These are phyloP conservation scores for Trachymyrmex septentrionalis DNA, from an alignment of 1,140 invertebrate genomes.

Conservation along the genomic window DNA sequence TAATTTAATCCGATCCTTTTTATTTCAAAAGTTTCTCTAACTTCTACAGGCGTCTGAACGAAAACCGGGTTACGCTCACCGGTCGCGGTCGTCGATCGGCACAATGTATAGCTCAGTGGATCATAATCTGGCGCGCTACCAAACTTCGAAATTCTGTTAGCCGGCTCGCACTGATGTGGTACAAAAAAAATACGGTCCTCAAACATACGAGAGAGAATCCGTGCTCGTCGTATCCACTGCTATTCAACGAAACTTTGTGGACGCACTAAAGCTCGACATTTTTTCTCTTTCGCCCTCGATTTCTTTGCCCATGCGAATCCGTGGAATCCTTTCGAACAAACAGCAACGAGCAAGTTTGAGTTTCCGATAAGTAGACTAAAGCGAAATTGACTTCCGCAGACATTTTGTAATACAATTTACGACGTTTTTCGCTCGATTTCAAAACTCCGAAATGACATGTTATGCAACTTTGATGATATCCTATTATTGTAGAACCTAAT, in stretches of 20 bases:
- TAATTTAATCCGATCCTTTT: conserved; percentile 54
- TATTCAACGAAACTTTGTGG: conserved; percentile 66
- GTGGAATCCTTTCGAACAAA: conserved; percentile 17
- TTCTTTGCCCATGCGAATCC: conserved; percentile 32
- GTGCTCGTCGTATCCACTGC: conserved; percentile 40
- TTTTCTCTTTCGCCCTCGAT: conserved; percentile 6
- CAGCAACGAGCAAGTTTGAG: conserved; percentile 39
- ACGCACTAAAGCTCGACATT: not conserved
- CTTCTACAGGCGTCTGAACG: conserved; percentile 49
- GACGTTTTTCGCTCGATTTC: not conserved
- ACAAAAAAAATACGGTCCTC: conserved; percentile 75
- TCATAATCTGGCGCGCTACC: conserved; percentile 79
- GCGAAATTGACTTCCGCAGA: conserved; percentile 17
- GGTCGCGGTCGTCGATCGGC: conserved; percentile 60
- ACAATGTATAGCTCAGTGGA: conserved; percentile 73
- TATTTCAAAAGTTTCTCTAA: conserved; percentile 69
- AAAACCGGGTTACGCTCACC: conserved; percentile 66
- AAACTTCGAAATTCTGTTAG: conserved; percentile 78
- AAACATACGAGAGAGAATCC: conserved; percentile 69
- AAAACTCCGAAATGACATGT: not conserved
- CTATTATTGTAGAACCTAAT: not conserved
- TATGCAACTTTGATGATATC: not conserved
- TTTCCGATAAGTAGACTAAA: conserved; percentile 27
- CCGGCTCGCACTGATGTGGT: conserved; percentile 65
- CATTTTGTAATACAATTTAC: not conserved